Evolutionary conservation across 2,797 vertebrate genomes (phyloP).

Genomic region (Malacoraja senta): DNA sequence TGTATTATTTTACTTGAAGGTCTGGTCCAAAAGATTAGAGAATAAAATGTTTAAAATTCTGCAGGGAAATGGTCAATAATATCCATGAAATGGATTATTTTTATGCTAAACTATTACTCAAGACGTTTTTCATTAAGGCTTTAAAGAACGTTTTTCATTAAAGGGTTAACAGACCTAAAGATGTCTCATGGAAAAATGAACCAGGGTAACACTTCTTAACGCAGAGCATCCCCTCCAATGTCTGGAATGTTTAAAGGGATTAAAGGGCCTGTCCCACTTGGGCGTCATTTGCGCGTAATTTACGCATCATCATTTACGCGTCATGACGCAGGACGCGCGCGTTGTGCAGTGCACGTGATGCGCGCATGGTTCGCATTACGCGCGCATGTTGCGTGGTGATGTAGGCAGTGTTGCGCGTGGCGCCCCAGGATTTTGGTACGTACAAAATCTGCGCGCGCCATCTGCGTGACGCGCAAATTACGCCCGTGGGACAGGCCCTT

Average conservation of each 20-base stretch:
- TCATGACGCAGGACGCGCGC: no score
- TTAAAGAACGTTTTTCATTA: background rate
- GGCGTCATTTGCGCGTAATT: no score
- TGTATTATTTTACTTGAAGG: background rate
- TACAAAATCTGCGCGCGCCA: no score
- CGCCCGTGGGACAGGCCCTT: no score
- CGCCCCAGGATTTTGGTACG: no score
- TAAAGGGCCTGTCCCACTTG: background rate
- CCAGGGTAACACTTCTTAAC: background rate
- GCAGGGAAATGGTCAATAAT: background rate
- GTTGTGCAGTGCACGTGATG: no score
- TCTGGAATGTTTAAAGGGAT: background rate
- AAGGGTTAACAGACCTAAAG: no score
- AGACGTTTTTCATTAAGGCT: background rate
- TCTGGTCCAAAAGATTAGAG: background rate
- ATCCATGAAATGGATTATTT: background rate
- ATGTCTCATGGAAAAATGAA: background rate
- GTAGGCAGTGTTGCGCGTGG: no score
- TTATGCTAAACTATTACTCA: background rate
- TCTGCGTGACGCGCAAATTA: no score
- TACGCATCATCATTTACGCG: no score
- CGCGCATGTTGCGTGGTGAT: no score
- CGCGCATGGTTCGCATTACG: no score
- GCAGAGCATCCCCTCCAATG: background rate
- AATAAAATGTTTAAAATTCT: background rate